Conservation (phyloP, 2,888 invertebrate species). For the Agonopterix subpropinquella region DNA sequence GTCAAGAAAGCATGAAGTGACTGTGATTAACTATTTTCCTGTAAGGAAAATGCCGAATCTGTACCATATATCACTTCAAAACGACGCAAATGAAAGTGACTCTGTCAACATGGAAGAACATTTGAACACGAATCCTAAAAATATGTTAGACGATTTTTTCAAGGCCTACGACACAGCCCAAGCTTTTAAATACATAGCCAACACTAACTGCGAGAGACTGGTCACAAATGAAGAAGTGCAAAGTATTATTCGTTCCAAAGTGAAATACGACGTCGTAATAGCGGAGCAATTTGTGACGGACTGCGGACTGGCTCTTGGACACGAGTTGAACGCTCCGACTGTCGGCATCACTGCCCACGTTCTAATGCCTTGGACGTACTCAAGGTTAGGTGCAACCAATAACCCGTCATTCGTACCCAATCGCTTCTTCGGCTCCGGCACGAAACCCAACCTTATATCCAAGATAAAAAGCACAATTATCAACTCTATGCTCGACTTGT, state of each 20-base stretch:
- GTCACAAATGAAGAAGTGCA: constrained; percentile 21
- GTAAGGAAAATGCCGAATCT: constrained; percentile 39
- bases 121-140: constrained; percentile 11
- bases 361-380: constrained; percentile 72
- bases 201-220: constrained; percentile 25
- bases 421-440: constrained; percentile 58
- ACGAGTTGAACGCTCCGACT: constrained; percentile 66
- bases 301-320: constrained; percentile 71
- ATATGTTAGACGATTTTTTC: constrained; percentile 13
- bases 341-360: constrained; percentile 69
- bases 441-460: constrained; percentile 51
- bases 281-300: constrained; percentile 74
- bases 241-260: constrained; percentile 20
- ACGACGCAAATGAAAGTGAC: constrained; percentile 11
- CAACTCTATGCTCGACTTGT: constrained; percentile 24
- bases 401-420: constrained; percentile 73
- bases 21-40: constrained; percentile 43
- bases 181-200: constrained; percentile 18
- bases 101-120: constrained; percentile 15
- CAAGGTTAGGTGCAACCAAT: constrained; percentile 73
- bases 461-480: constrained; percentile 53
- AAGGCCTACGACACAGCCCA: constrained; percentile 16
- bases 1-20: constrained; percentile 35
- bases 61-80: constrained; percentile 35
- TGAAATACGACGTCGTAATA: constrained; percentile 70